phyloP scores from a whole-genome alignment of 37 sponge, comb jelly and placozoan genomes.

The Hexactinellida sp. region DNA sequence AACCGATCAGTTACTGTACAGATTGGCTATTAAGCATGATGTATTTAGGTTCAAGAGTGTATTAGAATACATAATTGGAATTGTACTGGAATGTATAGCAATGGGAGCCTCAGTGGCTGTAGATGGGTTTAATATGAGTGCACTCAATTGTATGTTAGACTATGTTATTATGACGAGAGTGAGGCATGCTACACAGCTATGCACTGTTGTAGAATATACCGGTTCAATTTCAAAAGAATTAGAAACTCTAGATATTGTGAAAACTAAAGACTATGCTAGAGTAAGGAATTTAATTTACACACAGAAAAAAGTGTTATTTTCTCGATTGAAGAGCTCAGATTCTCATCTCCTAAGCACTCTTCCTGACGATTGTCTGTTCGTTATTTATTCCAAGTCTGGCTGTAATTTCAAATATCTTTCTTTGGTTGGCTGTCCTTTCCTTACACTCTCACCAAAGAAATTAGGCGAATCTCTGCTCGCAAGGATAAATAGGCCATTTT shows the following conservation, averaged over 20 bases:
- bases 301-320: not conserved
- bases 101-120: not conserved
- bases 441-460: not conserved
- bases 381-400: not conserved
- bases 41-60: no score
- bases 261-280: not conserved
- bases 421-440: not conserved
- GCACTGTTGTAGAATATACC: not conserved
- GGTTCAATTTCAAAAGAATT: not conserved
- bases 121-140: not conserved
- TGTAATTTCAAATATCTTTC: no score
- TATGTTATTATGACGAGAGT: not conserved
- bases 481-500: not conserved
- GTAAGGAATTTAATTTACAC: not conserved
- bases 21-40: no score
- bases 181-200: not conserved
- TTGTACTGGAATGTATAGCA: not conserved
- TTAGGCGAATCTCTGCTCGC: not conserved
- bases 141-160: not conserved
- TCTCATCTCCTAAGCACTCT: not conserved
- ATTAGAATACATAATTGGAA: not conserved
- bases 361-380: not conserved
- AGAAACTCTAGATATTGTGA: not conserved
- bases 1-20: no score
- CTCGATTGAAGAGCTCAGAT: not conserved